These are phyloP conservation scores for Cydia strobilella DNA, from an alignment of 1,140 invertebrate species.

Conservation along the genomic window DNA sequence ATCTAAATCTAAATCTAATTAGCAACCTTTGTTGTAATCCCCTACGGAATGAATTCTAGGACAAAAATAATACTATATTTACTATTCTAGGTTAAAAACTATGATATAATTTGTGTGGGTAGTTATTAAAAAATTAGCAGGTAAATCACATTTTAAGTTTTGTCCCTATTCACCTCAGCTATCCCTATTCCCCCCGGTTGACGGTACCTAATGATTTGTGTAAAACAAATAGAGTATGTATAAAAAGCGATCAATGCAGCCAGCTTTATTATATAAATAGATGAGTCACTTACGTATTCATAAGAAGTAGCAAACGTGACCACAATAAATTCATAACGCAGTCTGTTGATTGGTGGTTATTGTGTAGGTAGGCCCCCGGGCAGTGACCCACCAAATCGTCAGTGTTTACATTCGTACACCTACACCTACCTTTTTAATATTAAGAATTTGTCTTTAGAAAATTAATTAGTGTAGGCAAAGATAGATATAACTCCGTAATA, in stretches of 20 bases:
- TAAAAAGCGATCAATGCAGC: neutral
- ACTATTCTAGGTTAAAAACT: no score
- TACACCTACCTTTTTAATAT: neutral
- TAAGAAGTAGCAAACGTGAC: conserved; percentile 11
- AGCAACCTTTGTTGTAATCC: no score
- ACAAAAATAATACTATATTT: no score
- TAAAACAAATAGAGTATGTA: neutral
- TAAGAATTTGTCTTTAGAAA: neutral
- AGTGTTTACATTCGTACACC: neutral
- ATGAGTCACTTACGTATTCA: conserved; percentile 14
- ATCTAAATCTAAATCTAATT: no score
- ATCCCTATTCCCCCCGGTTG: no score
- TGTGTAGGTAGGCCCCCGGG: neutral
- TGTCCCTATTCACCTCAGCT: no score
- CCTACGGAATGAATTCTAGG: no score
- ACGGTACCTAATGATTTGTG: no score
- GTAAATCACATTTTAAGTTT: no score
- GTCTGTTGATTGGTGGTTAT: conserved; percentile 15
- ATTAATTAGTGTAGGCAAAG: neutral
- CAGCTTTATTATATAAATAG: neutral
- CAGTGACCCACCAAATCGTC: conserved; percentile 17
- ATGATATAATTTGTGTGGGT: no score
- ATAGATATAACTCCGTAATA: no score
- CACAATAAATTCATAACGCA: conserved; percentile 15
- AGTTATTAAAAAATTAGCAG: no score